Evolutionary conservation across 2,888 invertebrate species (phyloP), one percentile per base, ranked within the genome.

Genomic region (Drosophila percnosoma): DNA sequence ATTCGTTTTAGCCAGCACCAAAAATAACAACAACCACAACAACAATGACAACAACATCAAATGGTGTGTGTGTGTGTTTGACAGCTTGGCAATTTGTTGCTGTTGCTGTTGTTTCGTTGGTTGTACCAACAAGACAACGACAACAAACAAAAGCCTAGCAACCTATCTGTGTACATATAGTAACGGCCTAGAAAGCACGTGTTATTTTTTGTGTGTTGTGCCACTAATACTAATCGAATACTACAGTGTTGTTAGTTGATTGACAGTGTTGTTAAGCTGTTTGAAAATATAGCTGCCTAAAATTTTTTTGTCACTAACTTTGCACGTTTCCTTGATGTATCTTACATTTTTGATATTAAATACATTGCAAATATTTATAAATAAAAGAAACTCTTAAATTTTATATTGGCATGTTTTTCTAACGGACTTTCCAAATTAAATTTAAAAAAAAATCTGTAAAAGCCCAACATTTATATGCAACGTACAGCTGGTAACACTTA

Each of bases 1-100:
- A 92, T 87, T 91, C 91, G 82, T 91, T 91, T 91, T 91, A 91
- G 91, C 90, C 82, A 87, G 72, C 73, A 77, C 61, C 62, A 68
- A 68, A 74, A 52, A 63, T 64, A 75, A 69, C 75, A 64, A 78
- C 54, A 71, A 71, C 57, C 63, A 77, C 64, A 75, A 78, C 61
- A 72, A 61, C 64, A 78, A 53, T 52, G 73, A 54, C 54, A 69
- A 59, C 55, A 53, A 48, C 61, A 65, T 74, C 68, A 80, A 87
- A 75, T 74, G 84, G 89, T 88, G 85, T 83, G 81, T 87, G 75
- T 79, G 57, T 68, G 80, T 62, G 65, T 82, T 65, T 29, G 33
- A 55, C 31, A 68, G 61, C 68, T 53, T 29, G 57, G 55, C 58
- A 58, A 42, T 62, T 70, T 70, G 61, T 60, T 81, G 68, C 51